These are phyloP conservation scores for Paracentrotus lividus DNA, from an alignment of 53 echinoderm and acorn worm genomes.

Conservation along the genomic window DNA sequence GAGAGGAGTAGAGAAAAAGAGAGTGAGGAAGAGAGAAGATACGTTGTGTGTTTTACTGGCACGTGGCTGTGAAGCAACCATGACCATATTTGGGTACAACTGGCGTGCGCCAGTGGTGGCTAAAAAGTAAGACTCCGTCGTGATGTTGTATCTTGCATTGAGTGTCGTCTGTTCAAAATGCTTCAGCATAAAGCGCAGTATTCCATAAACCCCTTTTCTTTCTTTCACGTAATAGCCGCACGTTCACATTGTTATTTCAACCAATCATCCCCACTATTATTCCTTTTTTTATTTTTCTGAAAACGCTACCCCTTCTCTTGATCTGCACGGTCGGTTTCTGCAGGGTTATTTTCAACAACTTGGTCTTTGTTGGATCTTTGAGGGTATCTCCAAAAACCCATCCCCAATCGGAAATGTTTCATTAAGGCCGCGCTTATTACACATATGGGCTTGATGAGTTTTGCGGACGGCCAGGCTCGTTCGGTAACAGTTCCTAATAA, in stretches of 20 bases:
- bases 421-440: slow-evolving; percentile 59
- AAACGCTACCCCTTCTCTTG: slow-evolving; percentile 37
- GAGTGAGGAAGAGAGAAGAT: slow-evolving; percentile 32
- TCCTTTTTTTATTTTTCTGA: not conserved
- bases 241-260: slow-evolving; percentile 18
- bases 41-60: slow-evolving; percentile 62
- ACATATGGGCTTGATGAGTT: slow-evolving; percentile 60
- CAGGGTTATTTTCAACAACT: slow-evolving; percentile 42
- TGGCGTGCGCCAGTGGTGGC: slow-evolving; percentile 74
- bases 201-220: not conserved
- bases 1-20: not conserved
- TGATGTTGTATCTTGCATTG: not conserved
- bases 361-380: slow-evolving; percentile 55
- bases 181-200: slow-evolving; percentile 6
- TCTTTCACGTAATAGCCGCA: not conserved
- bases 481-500: slow-evolving; percentile 58
- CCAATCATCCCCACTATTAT: not conserved
- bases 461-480: slow-evolving; percentile 55
- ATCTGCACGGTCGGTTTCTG: not conserved
- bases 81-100: slow-evolving; percentile 71
- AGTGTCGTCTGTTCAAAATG: slow-evolving; percentile 44
- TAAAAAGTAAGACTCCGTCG: slow-evolving; percentile 25
- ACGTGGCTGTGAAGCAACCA: slow-evolving; percentile 66
- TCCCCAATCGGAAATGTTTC: slow-evolving; percentile 69
- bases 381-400: not conserved